Conservation (phyloP, 2,888 invertebrate genomes). For the Morpho achilles region DNA sequence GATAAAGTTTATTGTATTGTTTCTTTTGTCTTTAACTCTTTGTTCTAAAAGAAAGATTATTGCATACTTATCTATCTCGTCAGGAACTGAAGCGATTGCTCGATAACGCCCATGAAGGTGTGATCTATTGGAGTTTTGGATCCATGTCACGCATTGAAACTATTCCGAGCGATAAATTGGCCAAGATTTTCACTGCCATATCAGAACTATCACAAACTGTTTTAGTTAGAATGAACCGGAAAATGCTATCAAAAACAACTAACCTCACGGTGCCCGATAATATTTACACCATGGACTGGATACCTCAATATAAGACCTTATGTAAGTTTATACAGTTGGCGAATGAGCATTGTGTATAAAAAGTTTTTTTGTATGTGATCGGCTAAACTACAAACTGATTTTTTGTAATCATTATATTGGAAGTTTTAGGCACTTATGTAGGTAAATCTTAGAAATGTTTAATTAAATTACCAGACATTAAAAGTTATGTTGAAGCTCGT, state of each 20-base stretch:
- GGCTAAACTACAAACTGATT: too few species aligned
- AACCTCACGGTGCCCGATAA: slow-evolving; percentile 71
- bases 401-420: too few species aligned
- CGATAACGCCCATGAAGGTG: slow-evolving; percentile 67
- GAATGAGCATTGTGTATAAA: too few species aligned
- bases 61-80: background rate
- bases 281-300: slow-evolving; percentile 72
- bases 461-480: too few species aligned
- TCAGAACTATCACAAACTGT: slow-evolving; percentile 74
- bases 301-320: slow-evolving; percentile 75
- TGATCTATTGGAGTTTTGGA: slow-evolving; percentile 80
- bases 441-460: too few species aligned
- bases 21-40: too few species aligned
- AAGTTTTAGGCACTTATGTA: too few species aligned
- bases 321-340: slow-evolving; percentile 51
- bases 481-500: too few species aligned
- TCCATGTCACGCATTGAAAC: slow-evolving; percentile 79
- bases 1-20: too few species aligned
- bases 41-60: background rate
- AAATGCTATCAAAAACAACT: slow-evolving; percentile 49
- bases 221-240: slow-evolving; percentile 75
- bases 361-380: too few species aligned
- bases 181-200: slow-evolving; percentile 70
- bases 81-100: slow-evolving; percentile 65
- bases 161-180: slow-evolving; percentile 64